Percentiles rank a stretch among this genome's conserved stretches.
phyloP scores from a whole-genome alignment of 2,113 vertebrate species.

The Cyphomyrus discorhynchus region DNA sequence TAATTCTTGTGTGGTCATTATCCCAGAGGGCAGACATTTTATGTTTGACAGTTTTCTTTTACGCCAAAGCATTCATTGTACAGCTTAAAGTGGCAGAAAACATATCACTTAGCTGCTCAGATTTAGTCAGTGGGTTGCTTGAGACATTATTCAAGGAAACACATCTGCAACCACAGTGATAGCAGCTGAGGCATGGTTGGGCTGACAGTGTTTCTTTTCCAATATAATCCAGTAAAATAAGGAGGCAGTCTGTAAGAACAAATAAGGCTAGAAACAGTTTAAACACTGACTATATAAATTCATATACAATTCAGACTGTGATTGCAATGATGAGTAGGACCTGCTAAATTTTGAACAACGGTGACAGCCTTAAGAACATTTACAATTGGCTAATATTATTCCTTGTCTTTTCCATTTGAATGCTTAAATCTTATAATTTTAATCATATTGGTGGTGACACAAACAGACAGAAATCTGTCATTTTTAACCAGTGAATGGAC shows the following conservation, averaged over 20 bases:
- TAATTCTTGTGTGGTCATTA: not conserved
- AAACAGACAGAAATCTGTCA: not conserved
- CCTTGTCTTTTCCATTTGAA: not conserved
- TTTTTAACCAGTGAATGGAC: not conserved
- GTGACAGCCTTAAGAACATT: not conserved
- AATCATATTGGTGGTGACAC: not conserved
- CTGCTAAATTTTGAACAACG: not conserved
- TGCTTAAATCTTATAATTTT: not conserved
- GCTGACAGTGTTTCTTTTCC: not conserved
- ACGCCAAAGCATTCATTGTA: not conserved
- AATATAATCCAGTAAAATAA: not conserved
- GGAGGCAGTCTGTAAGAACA: not conserved
- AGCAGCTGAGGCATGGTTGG: not conserved
- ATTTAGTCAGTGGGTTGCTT: not conserved
- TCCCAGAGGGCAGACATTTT: not conserved
- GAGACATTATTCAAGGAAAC: not conserved
- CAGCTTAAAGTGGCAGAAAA: not conserved
- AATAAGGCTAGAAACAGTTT: not conserved
- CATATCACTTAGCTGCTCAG: not conserved
- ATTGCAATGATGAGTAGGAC: not conserved
- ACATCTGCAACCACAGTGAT: not conserved
- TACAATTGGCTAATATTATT: not conserved
- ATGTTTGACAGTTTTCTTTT: not conserved
- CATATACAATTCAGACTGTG: not conserved
- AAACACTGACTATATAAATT: not conserved